Base-by-base conservation (phyloP, 2,113 vertebrate species). In the Manacus vitellinus region DNA sequence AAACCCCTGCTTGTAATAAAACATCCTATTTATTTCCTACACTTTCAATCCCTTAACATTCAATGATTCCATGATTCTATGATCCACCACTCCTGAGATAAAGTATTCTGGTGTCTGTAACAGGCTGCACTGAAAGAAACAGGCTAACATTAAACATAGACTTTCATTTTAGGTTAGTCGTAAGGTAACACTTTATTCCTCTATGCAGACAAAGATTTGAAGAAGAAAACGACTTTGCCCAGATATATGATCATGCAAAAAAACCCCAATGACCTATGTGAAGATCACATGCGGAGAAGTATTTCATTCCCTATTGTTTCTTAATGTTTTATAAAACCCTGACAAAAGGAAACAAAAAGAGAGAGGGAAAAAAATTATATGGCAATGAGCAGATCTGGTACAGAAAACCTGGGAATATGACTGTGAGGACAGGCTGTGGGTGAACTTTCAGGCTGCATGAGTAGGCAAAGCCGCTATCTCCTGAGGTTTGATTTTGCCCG, bases 81-180 rank as follows among this genome's bases (percentile, higher is more conserved):
- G 55, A 47, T 19, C 46, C 3, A 1, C 49, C 24, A 68, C 6
- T 44, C 17, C 6, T 18, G 27, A 31, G 16, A 24, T 20, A 10
- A 37, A 59, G 12, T 20, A 14, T 44, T 74, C 33, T 4, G 39
- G 17, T 1, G 0, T 24, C 33, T 63, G 0, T 63, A 43, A 54
- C 8, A 33, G 33, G 18, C 43, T 39, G 6, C 19, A 6, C 1
- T 43, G 51, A 55, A 76, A 47, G n/a, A 6, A 56, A 66, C 63
- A 33, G 51, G 21, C 31, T n/a, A 33, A 54, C 3, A 3, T 28
- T 25, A 44, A 70, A 43, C 8, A 14, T 21, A 13, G 14, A 2
- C 14, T 46, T 41, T 6, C 12, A 16, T 47, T 66, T 61, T 24
- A 39, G 8, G 12, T 23, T 43, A 35, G 10, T 39, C 39, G 6